phyloP scores from a whole-genome alignment of 1,140 invertebrate species.

The Reticulitermes speratus region DNA sequence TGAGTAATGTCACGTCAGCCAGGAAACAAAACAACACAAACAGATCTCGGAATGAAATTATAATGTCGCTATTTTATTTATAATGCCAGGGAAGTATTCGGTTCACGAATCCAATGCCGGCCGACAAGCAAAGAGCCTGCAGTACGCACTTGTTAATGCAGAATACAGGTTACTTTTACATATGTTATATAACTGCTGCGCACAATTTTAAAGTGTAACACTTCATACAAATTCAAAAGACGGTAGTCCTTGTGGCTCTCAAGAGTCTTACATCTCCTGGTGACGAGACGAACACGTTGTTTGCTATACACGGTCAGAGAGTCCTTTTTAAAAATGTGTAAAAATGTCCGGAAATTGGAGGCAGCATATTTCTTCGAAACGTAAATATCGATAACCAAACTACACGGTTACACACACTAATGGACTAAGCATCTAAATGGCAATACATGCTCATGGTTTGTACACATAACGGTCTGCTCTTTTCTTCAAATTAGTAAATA shows the following conservation, averaged over 20 bases:
- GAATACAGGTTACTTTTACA: background rate
- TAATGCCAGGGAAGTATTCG: background rate
- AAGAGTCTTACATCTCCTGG: too few species aligned
- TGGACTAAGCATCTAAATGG: too few species aligned
- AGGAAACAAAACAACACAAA: background rate
- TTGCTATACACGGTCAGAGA: too few species aligned
- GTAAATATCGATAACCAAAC: too few species aligned
- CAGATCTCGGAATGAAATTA: background rate
- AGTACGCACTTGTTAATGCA: background rate
- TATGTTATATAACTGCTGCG: background rate
- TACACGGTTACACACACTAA: too few species aligned
- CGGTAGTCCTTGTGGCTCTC: background rate
- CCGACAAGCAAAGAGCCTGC: background rate
- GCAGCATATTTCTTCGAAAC: too few species aligned
- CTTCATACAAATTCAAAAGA: constrained; percentile 5
- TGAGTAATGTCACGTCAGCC: background rate
- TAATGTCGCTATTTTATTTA: constrained; percentile 5
- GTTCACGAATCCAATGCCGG: background rate
- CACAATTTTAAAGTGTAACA: background rate
- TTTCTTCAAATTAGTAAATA: too few species aligned
- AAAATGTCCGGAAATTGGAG: too few species aligned
- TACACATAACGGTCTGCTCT: too few species aligned
- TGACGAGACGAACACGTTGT: too few species aligned
- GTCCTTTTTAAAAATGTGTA: too few species aligned
- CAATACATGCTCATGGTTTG: too few species aligned